Evolutionary conservation across 2,113 vertebrate genomes (phyloP), one percentile per base, ranked within the genome.

Genomic region (Agapornis roseicollis): DNA sequence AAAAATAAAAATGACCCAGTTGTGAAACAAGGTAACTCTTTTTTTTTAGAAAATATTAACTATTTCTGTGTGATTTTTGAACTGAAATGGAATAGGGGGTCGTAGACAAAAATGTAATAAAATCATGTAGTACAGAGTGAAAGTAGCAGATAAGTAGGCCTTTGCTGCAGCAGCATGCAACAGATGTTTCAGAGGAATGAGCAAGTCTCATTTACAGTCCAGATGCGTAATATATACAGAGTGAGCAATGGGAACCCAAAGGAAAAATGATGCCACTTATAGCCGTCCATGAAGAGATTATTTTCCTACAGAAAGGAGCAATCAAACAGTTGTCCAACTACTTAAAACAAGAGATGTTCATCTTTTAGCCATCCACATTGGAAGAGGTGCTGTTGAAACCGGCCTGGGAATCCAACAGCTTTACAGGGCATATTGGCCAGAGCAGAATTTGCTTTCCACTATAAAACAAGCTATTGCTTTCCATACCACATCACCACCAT

Each of bases 201-300:
- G 60, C 33, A 85, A 88, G 94, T 93, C 93, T 96, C 93, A 69
- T 70, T 96, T 94, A 93, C 85, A 90, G 39, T 76, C 93, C 96
- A 97, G 94, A 96, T 97, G 95, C 87, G 72, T 76, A 95, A 97
- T 69, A 94, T 93, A 96, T 35, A 97, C 93, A 96, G 85, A 95
- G 28, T 66, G 63, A 61, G 77, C 88, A 94, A 81, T 90, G 88
- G 80, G 83, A 97, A 96, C 82, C 82, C 90, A 93, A 90, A 95
- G 94, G 95, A 96, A 97, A 97, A 96, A 90, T 89, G 80, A 96
- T 96, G 94, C 92, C 94, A 94, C 92, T 96, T 96, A 96, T 84
- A 96, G 83, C 88, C 31, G 1, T 81, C 93, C 94, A 95, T 33
- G 66, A 93, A 94, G 81, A 95, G 90, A 95, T 96, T 96, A 93